Percentiles rank a stretch among this genome's conserved stretches.
phyloP scores from a whole-genome alignment of 2,888 invertebrate genomes.

The Drosophila antonietae region DNA sequence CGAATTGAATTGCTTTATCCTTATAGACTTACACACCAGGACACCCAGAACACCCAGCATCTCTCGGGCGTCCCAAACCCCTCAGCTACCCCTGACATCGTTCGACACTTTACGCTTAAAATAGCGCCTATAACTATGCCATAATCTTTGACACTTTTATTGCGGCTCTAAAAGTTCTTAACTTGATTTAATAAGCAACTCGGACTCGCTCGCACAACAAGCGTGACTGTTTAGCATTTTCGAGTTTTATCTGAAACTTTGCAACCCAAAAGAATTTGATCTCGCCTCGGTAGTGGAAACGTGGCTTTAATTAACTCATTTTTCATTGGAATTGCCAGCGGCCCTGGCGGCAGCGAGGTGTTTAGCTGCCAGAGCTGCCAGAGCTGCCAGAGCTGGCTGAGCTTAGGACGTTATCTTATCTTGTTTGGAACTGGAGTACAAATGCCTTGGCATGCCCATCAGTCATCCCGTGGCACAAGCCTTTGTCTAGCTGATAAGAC shows the following conservation, averaged over 20 bases:
- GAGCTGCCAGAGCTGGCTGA: slow-evolving; percentile 13
- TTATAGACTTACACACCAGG: slow-evolving; percentile 9
- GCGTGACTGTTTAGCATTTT: slow-evolving; percentile 65
- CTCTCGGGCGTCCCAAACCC: not conserved
- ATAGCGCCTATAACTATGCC: slow-evolving; percentile 73
- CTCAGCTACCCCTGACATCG: not conserved
- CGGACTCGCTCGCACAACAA: slow-evolving; percentile 38
- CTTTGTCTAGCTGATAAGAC: slow-evolving; percentile 66
- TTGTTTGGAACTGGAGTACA: slow-evolving; percentile 32
- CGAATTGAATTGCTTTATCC: slow-evolving; percentile 78
- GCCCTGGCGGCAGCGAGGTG: slow-evolving; percentile 25
- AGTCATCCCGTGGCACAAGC: slow-evolving; percentile 63
- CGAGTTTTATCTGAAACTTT: slow-evolving; percentile 65
- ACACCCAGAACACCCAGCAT: not conserved
- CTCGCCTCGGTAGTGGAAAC: slow-evolving; percentile 68
- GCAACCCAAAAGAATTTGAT: slow-evolving; percentile 69
- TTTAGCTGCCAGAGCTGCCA: not conserved
- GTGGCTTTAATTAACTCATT: slow-evolving; percentile 84
- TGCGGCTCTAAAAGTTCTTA: slow-evolving; percentile 83
- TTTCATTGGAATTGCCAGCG: slow-evolving; percentile 81
- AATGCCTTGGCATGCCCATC: slow-evolving; percentile 58
- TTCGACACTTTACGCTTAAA: not conserved
- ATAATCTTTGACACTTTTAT: slow-evolving; percentile 84
- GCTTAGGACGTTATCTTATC: slow-evolving; percentile 70
- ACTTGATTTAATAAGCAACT: slow-evolving; percentile 83